Evolutionary conservation across 2,888 invertebrate genomes (phyloP).

Genomic region (Cyaniris semiargus): DNA sequence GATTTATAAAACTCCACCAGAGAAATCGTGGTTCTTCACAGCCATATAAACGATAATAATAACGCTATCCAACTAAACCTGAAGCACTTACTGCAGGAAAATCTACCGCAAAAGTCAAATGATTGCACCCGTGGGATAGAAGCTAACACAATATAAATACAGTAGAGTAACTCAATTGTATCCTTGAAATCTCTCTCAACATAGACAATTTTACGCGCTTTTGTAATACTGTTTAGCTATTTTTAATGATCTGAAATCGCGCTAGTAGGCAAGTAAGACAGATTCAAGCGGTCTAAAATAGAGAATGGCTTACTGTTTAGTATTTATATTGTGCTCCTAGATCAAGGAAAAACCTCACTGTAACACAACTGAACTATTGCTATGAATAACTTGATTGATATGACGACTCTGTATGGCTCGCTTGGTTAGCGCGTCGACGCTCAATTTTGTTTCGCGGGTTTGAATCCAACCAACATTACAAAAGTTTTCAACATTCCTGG

Average conservation of each 20-base stretch:
- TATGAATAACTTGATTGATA: neutral
- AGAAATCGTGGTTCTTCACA: neutral
- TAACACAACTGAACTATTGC: neutral
- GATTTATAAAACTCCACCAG: neutral
- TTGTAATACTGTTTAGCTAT: no score
- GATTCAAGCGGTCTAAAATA: no score
- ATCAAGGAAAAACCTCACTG: conserved; percentile 1
- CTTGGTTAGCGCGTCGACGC: no score
- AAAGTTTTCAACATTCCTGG: no score
- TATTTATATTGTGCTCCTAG: neutral
- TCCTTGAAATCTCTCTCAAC: no score
- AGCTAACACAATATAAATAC: neutral
- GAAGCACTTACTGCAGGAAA: conserved; percentile 27
- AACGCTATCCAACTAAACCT: conserved; percentile 11
- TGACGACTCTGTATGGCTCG: no score
- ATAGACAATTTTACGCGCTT: no score
- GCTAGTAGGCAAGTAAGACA: no score
- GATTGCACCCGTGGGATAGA: conserved; percentile 25
- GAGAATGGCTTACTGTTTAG: no score
- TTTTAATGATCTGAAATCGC: no score
- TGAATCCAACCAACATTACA: no score
- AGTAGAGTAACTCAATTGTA: neutral
- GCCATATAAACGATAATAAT: conserved; percentile 8
- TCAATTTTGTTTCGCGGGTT: no score
- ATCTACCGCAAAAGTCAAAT: conserved; percentile 20